Base-by-base conservation (phyloP, 2,888 invertebrate species). In the Pheosia gnoma region DNA sequence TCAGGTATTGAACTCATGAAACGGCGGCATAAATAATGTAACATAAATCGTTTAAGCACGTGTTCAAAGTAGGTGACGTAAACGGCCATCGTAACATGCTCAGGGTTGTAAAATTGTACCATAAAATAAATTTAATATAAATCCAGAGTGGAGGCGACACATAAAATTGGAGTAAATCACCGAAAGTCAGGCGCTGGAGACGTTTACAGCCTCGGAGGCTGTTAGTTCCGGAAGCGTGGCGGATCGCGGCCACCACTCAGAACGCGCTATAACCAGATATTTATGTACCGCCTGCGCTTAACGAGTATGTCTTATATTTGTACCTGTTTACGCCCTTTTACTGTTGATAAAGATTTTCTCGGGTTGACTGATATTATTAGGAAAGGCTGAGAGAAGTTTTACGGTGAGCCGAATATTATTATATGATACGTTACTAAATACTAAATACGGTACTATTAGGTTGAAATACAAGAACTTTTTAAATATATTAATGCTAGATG, bases 111-210 rank as follows among this genome's bases (percentile, higher is more conserved):
- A 92, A 90, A 87, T 85, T 83, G 85, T 80, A 72, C 85, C 84
- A 86, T 90, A 90, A 91, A 91, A 90, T 91, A 90, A 91, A 88
- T 89, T 90, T 90, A 90, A 90, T 90, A 90, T 89, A 89, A 87
- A 89, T 89, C 90, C 86, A 83, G 83, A 82, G 85, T 84, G 85
- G 87, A 84, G 85, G 85, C 87, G 90, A 88, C 90, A 91, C 91
- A 92, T 92, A 93, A 93, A 93, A 91, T 91, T 86, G 90, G 80
- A 88, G 90, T 93, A 93, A 93, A 93, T 93, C 92, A 91, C 91
- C 84, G 79, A 88, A 90, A 91, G 91, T 90, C 92, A 90, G 87
- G 84, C 90, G 90, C 80, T 85, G 83, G 84, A 90, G 92, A 92
- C 91, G 90, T 92, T 92, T 91, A 92, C 90, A 89, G 89, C 89